These are phyloP conservation scores for Zaprionus taronus DNA, from an alignment of 1,140 invertebrate species.

Conservation along the genomic window DNA sequence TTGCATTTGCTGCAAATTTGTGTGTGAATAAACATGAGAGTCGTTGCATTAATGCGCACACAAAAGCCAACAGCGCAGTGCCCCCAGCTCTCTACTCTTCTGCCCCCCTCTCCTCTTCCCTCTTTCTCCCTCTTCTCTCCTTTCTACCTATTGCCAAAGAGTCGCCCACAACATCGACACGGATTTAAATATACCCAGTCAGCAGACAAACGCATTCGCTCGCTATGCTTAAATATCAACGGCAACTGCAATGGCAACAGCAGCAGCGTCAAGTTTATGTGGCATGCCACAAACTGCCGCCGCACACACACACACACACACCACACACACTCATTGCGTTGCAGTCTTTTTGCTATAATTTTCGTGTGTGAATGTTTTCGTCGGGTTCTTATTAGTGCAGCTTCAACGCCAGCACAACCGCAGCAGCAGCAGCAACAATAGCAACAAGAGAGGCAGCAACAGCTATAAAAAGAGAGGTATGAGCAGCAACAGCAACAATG, in stretches of 20 bases:
- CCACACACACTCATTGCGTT: not conserved
- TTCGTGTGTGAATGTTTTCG: slow-evolving; percentile 32
- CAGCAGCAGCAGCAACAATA: slow-evolving; percentile 6
- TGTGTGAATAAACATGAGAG: slow-evolving; percentile 82
- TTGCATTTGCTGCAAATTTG: slow-evolving; percentile 80
- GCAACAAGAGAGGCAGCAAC: not conserved
- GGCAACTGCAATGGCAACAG: slow-evolving; percentile 20
- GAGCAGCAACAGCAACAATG: not conserved
- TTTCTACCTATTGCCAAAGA: slow-evolving; percentile 11
- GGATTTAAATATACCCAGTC: slow-evolving; percentile 70
- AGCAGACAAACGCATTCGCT: slow-evolving; percentile 43
- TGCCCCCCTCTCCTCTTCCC: not conserved
- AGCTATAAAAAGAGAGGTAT: not conserved
- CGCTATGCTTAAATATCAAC: slow-evolving; percentile 71
- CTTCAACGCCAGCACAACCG: slow-evolving; percentile 61
- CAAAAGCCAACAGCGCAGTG: slow-evolving; percentile 71
- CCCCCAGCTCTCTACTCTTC: not conserved
- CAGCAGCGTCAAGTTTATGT: slow-evolving; percentile 70
- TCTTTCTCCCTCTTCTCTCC: not conserved
- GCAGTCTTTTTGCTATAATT: slow-evolving; percentile 51
- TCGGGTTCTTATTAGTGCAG: slow-evolving; percentile 64
- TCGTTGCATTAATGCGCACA: slow-evolving; percentile 81
- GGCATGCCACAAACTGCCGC: slow-evolving; percentile 70
- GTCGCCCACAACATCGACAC: slow-evolving; percentile 48
- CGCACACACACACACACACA: slow-evolving; percentile 24